Percentiles rank a stretch among this genome's conserved stretches.
phyloP scores from a whole-genome alignment of 2,888 invertebrate species.

The Cecidostiba fungosa region DNA sequence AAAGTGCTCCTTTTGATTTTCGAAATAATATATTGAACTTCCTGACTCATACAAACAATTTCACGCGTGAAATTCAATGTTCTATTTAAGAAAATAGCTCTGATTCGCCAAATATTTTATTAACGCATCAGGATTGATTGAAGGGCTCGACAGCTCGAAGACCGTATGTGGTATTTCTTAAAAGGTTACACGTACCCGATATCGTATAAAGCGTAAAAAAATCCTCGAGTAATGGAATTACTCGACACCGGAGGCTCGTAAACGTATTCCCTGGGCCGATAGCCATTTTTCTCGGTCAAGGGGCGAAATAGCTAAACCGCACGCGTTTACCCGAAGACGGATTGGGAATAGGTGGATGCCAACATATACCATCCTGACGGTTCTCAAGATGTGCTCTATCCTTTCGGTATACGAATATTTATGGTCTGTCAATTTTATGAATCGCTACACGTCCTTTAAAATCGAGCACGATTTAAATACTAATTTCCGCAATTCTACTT shows the following conservation, averaged over 20 bases:
- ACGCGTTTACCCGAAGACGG: conserved; percentile 77
- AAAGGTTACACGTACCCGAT: conserved; percentile 69
- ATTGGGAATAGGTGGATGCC: conserved; percentile 70
- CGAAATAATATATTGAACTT: not conserved
- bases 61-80: not conserved
- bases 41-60: not conserved
- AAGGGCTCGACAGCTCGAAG: conserved; percentile 8
- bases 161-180: conserved; percentile 37
- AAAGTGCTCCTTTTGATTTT: not conserved
- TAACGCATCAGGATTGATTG: not conserved
- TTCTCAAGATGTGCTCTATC: conserved; percentile 32
- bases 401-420: not conserved
- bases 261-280: conserved; percentile 80
- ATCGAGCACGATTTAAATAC: not conserved
- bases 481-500: not conserved
- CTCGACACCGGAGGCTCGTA: conserved; percentile 78
- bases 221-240: conserved; percentile 80
- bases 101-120: too few relatives aligned
- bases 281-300: conserved; percentile 80
- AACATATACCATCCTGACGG: not conserved
- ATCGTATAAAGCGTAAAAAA: conserved; percentile 75
- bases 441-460: not conserved
- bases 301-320: conserved; percentile 78
- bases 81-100: too few relatives aligned
- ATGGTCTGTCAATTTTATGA: not conserved